Conservation (phyloP, 1,140 invertebrate genomes). For the Oryctes rhinoceros region DNA sequence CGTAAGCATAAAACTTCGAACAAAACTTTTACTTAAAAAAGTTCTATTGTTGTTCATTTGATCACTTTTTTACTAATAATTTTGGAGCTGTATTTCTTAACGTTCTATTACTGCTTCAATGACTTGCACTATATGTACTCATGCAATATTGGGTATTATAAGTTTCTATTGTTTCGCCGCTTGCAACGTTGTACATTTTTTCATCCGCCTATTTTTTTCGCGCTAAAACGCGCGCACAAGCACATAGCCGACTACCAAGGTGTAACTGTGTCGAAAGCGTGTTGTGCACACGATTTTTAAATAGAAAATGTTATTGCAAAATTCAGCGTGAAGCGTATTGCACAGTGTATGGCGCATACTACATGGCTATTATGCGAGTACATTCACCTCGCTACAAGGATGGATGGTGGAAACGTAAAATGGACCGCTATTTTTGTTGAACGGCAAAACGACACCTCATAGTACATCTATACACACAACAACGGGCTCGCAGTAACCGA, state of each 20-base stretch:
- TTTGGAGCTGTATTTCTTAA: no score
- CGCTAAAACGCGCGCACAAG: not conserved
- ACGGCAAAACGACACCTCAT: not conserved
- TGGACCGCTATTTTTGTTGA: conserved; percentile 28
- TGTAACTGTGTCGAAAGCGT: not conserved
- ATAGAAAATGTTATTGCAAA: conserved; percentile 49
- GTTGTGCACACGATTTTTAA: conserved; percentile 43
- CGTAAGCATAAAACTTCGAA: no score
- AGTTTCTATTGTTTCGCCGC: conserved; percentile 20
- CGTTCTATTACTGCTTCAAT: no score
- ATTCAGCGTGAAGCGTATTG: conserved; percentile 44
- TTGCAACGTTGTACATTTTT: conserved; percentile 5
- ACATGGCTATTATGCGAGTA: not conserved
- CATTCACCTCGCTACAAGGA: conserved; percentile 14
- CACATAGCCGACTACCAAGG: not conserved
- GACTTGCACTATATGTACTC: not conserved
- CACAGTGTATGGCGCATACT: conserved; percentile 38
- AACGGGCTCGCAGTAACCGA: not conserved
- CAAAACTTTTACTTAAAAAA: no score
- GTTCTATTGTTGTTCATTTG: no score
- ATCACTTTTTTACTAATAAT: no score
- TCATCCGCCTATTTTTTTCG: conserved; percentile 11
- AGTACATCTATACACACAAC: not conserved
- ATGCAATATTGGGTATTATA: not conserved
- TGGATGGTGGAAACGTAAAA: conserved; percentile 11